A percentile compares a stretch with the other conserved stretches of the same genome.
phyloP scores from a whole-genome alignment of 2,888 invertebrate genomes.

The Drosophila bunnanda region DNA sequence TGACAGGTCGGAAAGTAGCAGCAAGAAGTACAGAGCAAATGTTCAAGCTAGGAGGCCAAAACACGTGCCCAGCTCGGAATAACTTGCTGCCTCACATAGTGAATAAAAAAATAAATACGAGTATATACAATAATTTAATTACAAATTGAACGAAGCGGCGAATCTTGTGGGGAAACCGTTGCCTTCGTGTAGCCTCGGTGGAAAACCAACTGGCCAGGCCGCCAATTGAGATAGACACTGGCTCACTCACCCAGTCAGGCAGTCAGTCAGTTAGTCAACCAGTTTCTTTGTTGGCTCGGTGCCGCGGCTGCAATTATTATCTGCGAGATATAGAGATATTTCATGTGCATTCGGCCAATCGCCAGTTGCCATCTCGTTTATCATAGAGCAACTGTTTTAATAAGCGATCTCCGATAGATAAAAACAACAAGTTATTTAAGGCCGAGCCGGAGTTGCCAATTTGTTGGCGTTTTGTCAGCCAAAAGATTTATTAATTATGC shows the following conservation, averaged over 20 bases:
- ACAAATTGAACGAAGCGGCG: slow-evolving; percentile 66
- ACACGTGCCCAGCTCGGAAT: slow-evolving; percentile 61
- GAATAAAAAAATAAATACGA: slow-evolving; percentile 52
- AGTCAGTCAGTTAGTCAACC: slow-evolving; percentile 49
- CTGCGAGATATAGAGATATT: slow-evolving; percentile 53
- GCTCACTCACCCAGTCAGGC: slow-evolving; percentile 23
- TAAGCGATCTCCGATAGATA: slow-evolving; percentile 77
- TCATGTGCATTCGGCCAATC: slow-evolving; percentile 58
- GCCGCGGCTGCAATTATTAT: slow-evolving; percentile 66
- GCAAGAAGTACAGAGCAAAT: slow-evolving; percentile 17
- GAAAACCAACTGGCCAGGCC: slow-evolving; percentile 56
- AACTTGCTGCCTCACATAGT: slow-evolving; percentile 39
- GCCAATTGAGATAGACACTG: slow-evolving; percentile 39
- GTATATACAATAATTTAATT: slow-evolving; percentile 68
- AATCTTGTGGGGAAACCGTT: slow-evolving; percentile 34
- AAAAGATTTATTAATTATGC: slow-evolving; percentile 71
- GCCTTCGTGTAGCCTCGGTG: slow-evolving; percentile 28
- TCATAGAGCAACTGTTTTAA: slow-evolving; percentile 71
- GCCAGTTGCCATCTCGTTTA: slow-evolving; percentile 70
- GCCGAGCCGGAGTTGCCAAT: slow-evolving; percentile 55
- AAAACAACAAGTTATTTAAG: slow-evolving; percentile 76
- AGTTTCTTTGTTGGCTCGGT: slow-evolving; percentile 57
- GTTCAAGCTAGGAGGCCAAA: slow-evolving; percentile 13
- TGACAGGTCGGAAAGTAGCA: slow-evolving; percentile 32
- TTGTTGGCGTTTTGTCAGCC: slow-evolving; percentile 74